Conservation (phyloP, 1,140 invertebrate species). For the Ips nitidus region DNA sequence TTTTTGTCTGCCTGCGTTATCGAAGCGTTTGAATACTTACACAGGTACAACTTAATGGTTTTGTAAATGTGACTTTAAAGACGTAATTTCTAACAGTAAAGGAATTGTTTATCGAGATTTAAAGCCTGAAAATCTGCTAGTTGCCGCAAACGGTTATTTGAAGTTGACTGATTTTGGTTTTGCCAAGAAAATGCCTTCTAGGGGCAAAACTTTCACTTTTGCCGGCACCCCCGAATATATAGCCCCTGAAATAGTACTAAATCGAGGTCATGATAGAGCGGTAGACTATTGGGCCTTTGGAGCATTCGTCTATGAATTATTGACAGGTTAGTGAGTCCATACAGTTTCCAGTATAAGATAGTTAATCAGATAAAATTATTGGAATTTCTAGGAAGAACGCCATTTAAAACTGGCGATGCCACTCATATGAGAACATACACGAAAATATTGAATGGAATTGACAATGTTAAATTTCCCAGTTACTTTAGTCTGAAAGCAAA, state of each 20-base stretch:
- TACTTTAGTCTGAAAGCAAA: constrained; percentile 78
- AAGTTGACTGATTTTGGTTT: constrained; percentile 98
- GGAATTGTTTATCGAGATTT: constrained; percentile 92
- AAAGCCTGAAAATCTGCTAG: constrained; percentile 92
- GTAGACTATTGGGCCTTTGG: constrained; percentile 96
- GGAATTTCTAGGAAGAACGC: constrained; percentile 66
- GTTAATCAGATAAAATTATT: not conserved
- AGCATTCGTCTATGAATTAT: constrained; percentile 87
- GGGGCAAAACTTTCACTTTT: constrained; percentile 95
- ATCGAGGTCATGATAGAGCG: constrained; percentile 86
- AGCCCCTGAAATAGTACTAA: constrained; percentile 92
- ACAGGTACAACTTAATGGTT: constrained; percentile 52
- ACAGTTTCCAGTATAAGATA: not conserved
- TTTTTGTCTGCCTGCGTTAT: constrained; percentile 70
- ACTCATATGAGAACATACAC: constrained; percentile 98
- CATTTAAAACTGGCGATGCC: constrained; percentile 80
- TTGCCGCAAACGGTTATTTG: constrained; percentile 84
- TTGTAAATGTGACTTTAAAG: no score
- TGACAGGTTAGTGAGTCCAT: constrained; percentile 65
- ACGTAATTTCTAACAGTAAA: constrained; percentile 47
- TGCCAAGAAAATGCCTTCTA: constrained; percentile 79
- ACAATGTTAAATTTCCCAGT: constrained; percentile 82
- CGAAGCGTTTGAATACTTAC: constrained; percentile 89
- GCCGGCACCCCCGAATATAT: constrained; percentile 93
- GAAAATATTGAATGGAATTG: constrained; percentile 88